Conservation (phyloP, 2,113 vertebrate species). For the Muscicapa adusta region DNA sequence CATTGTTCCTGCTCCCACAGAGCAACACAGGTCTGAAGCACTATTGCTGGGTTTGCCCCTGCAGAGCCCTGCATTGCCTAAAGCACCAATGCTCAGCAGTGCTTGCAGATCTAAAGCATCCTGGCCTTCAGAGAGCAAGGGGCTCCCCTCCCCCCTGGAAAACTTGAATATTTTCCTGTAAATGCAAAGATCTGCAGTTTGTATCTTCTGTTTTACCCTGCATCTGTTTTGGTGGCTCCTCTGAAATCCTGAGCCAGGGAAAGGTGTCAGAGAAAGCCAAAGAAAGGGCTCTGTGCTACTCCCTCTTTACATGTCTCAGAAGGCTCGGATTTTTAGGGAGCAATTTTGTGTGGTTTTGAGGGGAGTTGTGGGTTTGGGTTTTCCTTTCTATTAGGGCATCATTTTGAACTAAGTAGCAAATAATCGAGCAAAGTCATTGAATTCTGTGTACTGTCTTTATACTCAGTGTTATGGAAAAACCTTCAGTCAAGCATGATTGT, state of each 20-base stretch:
- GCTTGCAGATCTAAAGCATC: not conserved
- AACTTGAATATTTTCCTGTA: not conserved
- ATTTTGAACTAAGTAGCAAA: not conserved
- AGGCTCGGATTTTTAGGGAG: fast-evolving
- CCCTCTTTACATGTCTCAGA: not conserved
- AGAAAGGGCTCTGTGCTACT: not conserved
- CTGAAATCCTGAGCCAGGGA: not conserved
- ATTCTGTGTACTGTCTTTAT: not conserved
- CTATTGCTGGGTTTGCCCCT: fast-evolving
- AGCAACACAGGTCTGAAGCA: fast-evolving
- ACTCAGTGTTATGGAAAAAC: not conserved
- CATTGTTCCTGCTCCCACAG: not conserved
- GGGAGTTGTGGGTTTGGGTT: not conserved
- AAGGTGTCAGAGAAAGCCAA: not conserved
- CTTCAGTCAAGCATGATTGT: not conserved
- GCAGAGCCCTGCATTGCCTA: not conserved
- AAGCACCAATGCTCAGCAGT: not conserved
- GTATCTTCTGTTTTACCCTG: not conserved
- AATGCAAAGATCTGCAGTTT: not conserved
- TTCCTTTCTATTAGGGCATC: not conserved
- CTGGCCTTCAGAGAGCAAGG: fast-evolving
- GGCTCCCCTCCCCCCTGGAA: not conserved
- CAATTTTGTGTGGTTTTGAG: not conserved
- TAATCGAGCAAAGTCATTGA: not conserved
- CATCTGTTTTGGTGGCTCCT: not conserved